A percentile compares a stretch with the other conserved stretches of the same genome.
phyloP scores from a whole-genome alignment of 2,113 vertebrate genomes.

The Misgurnus anguillicaudatus region DNA sequence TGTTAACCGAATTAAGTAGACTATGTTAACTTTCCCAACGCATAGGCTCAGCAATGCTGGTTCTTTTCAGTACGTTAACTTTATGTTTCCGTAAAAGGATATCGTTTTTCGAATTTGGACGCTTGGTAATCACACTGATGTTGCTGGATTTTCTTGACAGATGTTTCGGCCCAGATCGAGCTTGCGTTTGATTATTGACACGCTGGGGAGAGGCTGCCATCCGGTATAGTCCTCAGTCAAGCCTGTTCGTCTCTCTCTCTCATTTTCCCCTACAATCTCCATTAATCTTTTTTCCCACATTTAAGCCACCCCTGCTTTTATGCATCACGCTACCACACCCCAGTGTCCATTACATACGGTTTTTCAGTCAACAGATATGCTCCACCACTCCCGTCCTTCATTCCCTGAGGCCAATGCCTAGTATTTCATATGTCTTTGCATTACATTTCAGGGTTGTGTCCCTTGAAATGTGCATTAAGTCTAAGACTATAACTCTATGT shows the following conservation, averaged over 20 bases:
- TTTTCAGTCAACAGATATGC: conserved; percentile 15
- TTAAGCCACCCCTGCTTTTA: conserved; percentile 3
- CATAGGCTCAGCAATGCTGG: neutral
- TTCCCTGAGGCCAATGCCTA: conserved; percentile 28
- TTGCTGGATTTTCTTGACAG: conserved; percentile 42
- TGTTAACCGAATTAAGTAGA: conserved; percentile 34
- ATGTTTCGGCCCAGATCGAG: conserved; percentile 26
- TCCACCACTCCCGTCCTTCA: conserved; percentile 8
- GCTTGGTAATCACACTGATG: conserved; percentile 37
- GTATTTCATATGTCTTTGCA: conserved; percentile 28
- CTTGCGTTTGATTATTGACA: conserved; percentile 31
- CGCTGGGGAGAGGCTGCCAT: neutral
- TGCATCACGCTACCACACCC: neutral
- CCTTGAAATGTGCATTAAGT: conserved; percentile 26
- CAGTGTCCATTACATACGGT: conserved; percentile 37
- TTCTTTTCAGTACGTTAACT: conserved; percentile 36
- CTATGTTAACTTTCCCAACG: conserved; percentile 14
- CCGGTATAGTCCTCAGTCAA: conserved; percentile 26
- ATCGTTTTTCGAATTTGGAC: conserved; percentile 36
- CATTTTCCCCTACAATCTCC: neutral
- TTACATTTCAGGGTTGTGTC: conserved; percentile 32
- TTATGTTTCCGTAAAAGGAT: conserved; percentile 17
- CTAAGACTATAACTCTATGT: conserved; percentile 19
- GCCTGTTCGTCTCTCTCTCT: conserved; percentile 1
- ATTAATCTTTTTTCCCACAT: conserved; percentile 40